A percentile compares a stretch with the other conserved stretches of the same genome.
phyloP scores from a whole-genome alignment of 2,797 vertebrate species.

The Epinephelus coioides region DNA sequence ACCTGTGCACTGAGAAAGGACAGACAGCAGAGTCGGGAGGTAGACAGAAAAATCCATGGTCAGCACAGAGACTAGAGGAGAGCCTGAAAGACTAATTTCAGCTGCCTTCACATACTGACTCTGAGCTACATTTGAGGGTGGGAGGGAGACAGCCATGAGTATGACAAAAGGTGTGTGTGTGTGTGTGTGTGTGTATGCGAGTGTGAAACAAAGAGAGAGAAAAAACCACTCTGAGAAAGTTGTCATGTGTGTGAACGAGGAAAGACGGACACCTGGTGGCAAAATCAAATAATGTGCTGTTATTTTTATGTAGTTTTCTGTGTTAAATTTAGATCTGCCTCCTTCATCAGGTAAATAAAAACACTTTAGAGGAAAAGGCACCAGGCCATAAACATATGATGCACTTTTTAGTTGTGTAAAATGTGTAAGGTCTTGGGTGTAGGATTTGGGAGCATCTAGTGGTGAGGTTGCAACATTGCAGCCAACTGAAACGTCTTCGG shows the following conservation, averaged over 20 bases:
- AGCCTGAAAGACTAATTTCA: conserved; percentile 46
- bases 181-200: conserved; percentile 28
- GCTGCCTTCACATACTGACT: conserved; percentile 60
- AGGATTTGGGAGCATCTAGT: too few relatives aligned
- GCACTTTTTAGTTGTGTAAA: background rate
- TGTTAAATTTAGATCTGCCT: background rate
- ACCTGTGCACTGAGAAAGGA: conserved; percentile 80
- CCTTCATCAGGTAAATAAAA: background rate
- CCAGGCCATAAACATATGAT: background rate
- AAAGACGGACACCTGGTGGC: conserved; percentile 53
- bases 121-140: conserved; percentile 36
- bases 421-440: too few relatives aligned
- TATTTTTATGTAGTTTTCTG: background rate
- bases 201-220: background rate
- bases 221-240: conserved; percentile 17
- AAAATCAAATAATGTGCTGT: conserved; percentile 8
- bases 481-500: too few relatives aligned
- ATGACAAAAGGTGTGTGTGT: conserved; percentile 36
- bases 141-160: conserved; percentile 47
- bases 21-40: conserved; percentile 67
- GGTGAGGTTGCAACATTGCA: too few relatives aligned
- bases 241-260: conserved; percentile 3
- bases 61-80: conserved; percentile 34
- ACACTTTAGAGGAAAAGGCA: background rate
- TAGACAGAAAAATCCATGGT: conserved; percentile 80